Evolutionary conservation across 2,888 invertebrate species (phyloP).

Genomic region (Pimpla rufipes): DNA sequence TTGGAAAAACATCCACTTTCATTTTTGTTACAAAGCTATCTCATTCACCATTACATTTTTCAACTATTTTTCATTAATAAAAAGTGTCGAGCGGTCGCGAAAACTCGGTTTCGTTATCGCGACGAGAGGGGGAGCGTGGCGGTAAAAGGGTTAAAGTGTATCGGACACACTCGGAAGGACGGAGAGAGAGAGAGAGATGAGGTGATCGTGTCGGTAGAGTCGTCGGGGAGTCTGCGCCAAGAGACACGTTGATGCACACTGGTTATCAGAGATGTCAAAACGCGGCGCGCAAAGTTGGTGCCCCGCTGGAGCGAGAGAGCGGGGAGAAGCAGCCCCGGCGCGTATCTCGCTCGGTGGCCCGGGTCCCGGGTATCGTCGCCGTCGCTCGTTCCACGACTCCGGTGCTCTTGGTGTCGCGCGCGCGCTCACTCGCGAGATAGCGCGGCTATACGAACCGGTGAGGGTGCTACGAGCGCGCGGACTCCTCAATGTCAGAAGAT

Average conservation of each 20-base stretch:
- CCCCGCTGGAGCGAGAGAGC: no score
- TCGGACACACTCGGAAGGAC: slow-evolving; percentile 10
- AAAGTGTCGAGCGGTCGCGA: no score
- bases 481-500: slow-evolving; percentile 82
- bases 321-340: slow-evolving; percentile 47
- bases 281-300: slow-evolving; percentile 69
- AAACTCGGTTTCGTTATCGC: no score
- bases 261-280: slow-evolving; percentile 74
- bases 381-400: background rate
- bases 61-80: no score
- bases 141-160: slow-evolving; percentile 20
- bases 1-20: no score
- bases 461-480: slow-evolving; percentile 38
- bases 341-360: slow-evolving; percentile 53
- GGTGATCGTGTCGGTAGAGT: slow-evolving; percentile 8
- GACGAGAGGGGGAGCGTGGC: no score
- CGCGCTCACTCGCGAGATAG: slow-evolving; percentile 15
- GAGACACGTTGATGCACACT: slow-evolving; percentile 57
- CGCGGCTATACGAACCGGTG: slow-evolving; percentile 26
- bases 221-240: slow-evolving; percentile 21
- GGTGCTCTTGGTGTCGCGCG: slow-evolving; percentile 3
- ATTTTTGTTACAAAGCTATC: no score
- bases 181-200: slow-evolving; percentile 28
- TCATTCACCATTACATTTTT: no score
- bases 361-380: slow-evolving; percentile 22